A percentile compares a stretch with the other conserved stretches of the same genome.
Evolutionary conservation across 1,140 invertebrate species (phyloP).

Genomic region (Trialeurodes vaporariorum): DNA sequence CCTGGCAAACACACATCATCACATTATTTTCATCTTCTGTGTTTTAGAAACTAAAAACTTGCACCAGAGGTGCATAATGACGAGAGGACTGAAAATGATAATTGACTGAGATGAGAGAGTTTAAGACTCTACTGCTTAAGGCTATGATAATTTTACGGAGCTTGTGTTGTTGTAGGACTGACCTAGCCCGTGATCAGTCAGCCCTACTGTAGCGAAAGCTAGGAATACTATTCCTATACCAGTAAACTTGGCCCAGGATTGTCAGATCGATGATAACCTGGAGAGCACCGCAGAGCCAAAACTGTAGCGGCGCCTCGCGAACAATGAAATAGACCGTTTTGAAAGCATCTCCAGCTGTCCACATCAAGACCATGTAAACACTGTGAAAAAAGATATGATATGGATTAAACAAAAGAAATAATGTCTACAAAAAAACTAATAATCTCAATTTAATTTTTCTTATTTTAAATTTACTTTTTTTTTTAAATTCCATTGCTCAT

Average conservation of each 20-base stretch:
- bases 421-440: no score
- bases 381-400: conserved; percentile 44
- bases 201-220: not conserved
- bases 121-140: not conserved
- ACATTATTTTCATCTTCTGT: no score
- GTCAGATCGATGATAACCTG: conserved; percentile 79
- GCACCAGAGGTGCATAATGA: not conserved
- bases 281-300: conserved; percentile 86
- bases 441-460: no score
- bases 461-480: no score
- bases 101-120: not conserved
- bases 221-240: conserved; percentile 20
- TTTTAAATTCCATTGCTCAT: no score
- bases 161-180: not conserved
- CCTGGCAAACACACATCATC: no score
- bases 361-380: conserved; percentile 89
- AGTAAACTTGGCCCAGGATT: conserved; percentile 66
- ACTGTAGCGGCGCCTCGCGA: conserved; percentile 81
- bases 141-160: not conserved
- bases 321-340: conserved; percentile 95
- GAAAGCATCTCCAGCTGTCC: conserved; percentile 89
- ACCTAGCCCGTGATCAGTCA: not conserved
- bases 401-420: conserved; percentile 12
- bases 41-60: no score
- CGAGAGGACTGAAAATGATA: not conserved